These are phyloP conservation scores for Phengaris arion DNA, from an alignment of 2,888 invertebrate genomes.

Conservation along the genomic window DNA sequence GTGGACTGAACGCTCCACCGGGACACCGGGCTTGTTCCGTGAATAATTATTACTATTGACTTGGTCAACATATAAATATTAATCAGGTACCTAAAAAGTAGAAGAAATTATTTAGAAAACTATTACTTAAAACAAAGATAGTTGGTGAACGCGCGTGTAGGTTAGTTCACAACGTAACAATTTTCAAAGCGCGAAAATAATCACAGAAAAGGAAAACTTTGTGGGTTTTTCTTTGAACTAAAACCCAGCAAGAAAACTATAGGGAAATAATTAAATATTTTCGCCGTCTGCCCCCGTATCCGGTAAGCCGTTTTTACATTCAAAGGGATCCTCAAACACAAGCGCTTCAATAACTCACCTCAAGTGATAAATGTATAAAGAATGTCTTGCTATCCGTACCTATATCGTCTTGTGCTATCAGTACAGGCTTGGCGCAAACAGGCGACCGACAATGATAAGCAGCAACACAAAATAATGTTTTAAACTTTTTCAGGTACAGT, in stretches of 20 bases:
- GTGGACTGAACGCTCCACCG: constrained; percentile 12
- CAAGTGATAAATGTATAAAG: constrained; percentile 73
- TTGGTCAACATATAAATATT: constrained; percentile 45
- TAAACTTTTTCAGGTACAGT: too few species aligned
- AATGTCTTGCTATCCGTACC: constrained; percentile 65
- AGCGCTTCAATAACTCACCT: constrained; percentile 67
- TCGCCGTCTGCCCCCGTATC: constrained; percentile 34
- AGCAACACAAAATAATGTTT: too few species aligned
- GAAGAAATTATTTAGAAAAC: not conserved
- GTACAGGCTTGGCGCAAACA: not conserved
- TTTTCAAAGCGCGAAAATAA: constrained; percentile 20
- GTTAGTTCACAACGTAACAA: not conserved
- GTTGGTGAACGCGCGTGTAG: not conserved
- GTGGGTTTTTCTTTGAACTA: constrained; percentile 10
- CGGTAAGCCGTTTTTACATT: constrained; percentile 47
- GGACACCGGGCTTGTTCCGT: constrained; percentile 69
- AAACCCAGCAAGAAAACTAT: constrained; percentile 30
- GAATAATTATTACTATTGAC: constrained; percentile 75
- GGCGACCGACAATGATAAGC: not conserved
- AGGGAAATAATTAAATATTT: constrained; percentile 37
- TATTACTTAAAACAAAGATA: not conserved
- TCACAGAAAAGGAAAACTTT: constrained; percentile 7
- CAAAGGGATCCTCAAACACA: constrained; percentile 62
- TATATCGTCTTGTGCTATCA: constrained; percentile 63
- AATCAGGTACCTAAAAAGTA: not conserved